A percentile compares a stretch with the other conserved stretches of the same genome.
Evolutionary conservation across 2,888 invertebrate genomes (phyloP).

Genomic region (Calephelis perditalis): DNA sequence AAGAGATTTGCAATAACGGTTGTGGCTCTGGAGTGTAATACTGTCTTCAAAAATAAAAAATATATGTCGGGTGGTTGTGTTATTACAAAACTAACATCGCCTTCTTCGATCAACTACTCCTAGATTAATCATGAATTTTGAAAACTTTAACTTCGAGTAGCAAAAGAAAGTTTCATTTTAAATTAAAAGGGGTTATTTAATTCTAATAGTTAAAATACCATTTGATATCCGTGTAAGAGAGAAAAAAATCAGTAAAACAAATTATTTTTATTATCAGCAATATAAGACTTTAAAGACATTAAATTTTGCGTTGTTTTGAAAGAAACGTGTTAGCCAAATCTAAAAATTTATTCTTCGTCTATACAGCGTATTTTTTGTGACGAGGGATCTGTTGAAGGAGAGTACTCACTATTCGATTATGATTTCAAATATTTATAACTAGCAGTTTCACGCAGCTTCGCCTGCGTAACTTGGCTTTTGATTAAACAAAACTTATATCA

Average conservation of each 20-base stretch:
- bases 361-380: not conserved
- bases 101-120: not conserved
- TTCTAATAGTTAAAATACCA: too few species aligned
- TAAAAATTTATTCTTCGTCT: not conserved
- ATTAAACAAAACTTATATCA: too few species aligned
- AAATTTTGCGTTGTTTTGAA: too few species aligned
- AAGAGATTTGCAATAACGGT: constrained; percentile 16
- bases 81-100: not conserved
- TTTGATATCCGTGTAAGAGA: too few species aligned
- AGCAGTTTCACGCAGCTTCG: too few species aligned
- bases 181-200: not conserved
- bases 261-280: too few species aligned
- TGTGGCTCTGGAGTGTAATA: constrained; percentile 2
- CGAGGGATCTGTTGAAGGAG: not conserved
- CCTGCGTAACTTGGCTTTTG: too few species aligned
- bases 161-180: not conserved
- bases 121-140: too few species aligned
- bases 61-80: not conserved
- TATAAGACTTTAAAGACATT: too few species aligned
- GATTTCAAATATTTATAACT: not conserved
- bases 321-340: too few species aligned
- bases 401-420: not conserved
- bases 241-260: too few species aligned
- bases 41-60: constrained; percentile 7
- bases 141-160: too few species aligned